Evolutionary conservation across 2,888 invertebrate species (phyloP), one percentile per base, ranked within the genome.

Genomic region (Drosophila hamatofila): DNA sequence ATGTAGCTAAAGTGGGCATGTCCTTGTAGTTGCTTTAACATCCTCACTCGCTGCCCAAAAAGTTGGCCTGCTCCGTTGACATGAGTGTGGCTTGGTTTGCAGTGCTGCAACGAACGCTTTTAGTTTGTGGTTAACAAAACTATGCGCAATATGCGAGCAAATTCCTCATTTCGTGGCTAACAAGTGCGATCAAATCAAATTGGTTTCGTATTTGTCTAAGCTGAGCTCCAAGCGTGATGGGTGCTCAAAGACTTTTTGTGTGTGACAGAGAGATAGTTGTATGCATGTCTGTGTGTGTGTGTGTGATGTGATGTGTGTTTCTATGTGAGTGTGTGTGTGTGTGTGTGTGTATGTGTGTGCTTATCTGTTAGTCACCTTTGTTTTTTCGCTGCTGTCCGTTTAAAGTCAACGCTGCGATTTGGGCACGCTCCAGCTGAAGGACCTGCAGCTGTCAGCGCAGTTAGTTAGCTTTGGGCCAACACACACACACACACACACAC

Each of bases 381-480:
- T 18, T 27, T 48, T 59, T 55, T 16, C 37, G 18, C 21, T 55
- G 52, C 59, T 65, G 64, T 67, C 66, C 73, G 60, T 37, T 82
- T 58, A 67, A 80, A 75, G 75, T 66, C 69, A 55, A 27, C 54
- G 37, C 25, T 55, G 39, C 27, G 39, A 25, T 39, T 35, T 55
- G 39, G 54, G 27, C 39, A 27, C 27, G 21, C 48, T 23, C 1
- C 11, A 25, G 39, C 33, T 37, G 46, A 60, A 56, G 62, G 44
- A 66, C 52, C 65, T 78, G 78, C 66, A 60, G 65, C 65, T 78
- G 77, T 77, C 77, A 78, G 78, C 62, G 59, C 59, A 70, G 56
- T 72, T 61, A 65, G 61, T 65, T 66, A 75, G 72, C 72, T 72
- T 37, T 25, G 59, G 65, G 66, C 62, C 41, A 56, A 25, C 35